Conservation (phyloP, 2,888 invertebrate species). For the Teleogryllus oceanicus region DNA sequence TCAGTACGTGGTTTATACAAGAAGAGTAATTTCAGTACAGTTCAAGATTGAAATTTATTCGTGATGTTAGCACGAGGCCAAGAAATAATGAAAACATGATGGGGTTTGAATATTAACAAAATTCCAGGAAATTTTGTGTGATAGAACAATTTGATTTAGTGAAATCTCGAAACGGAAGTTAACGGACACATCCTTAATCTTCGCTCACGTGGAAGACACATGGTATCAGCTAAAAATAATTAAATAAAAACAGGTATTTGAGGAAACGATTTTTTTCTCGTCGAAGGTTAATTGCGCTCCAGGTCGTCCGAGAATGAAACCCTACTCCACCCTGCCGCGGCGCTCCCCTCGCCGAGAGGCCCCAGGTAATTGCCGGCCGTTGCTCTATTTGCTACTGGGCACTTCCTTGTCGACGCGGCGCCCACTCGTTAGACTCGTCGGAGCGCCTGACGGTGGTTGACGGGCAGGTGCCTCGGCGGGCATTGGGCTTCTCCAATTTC, state of each 20-base stretch:
- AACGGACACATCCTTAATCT: too few species aligned
- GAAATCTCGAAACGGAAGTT: too few species aligned
- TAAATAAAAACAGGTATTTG: conserved; percentile 18
- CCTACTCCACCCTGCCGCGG: too few species aligned
- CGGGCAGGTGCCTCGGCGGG: not conserved
- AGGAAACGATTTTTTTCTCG: not conserved
- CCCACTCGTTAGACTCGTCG: not conserved
- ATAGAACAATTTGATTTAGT: too few species aligned
- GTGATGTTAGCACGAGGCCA: too few species aligned
- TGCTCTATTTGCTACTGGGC: conserved; percentile 18
- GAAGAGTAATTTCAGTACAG: too few species aligned
- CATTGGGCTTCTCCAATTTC: not conserved
- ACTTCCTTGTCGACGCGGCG: not conserved
- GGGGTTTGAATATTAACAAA: too few species aligned
- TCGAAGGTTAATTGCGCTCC: not conserved
- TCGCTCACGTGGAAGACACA: not conserved
- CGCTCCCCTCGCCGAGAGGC: not conserved
- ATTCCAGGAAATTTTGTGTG: too few species aligned
- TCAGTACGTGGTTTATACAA: too few species aligned
- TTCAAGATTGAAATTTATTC: too few species aligned
- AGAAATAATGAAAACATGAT: too few species aligned
- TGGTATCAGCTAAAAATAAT: not conserved
- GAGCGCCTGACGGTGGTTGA: not conserved
- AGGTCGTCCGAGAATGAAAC: not conserved
- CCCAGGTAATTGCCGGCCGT: not conserved